These are phyloP conservation scores for Drosophila auraria DNA, from an alignment of 1,140 invertebrate species.

Conservation along the genomic window DNA sequence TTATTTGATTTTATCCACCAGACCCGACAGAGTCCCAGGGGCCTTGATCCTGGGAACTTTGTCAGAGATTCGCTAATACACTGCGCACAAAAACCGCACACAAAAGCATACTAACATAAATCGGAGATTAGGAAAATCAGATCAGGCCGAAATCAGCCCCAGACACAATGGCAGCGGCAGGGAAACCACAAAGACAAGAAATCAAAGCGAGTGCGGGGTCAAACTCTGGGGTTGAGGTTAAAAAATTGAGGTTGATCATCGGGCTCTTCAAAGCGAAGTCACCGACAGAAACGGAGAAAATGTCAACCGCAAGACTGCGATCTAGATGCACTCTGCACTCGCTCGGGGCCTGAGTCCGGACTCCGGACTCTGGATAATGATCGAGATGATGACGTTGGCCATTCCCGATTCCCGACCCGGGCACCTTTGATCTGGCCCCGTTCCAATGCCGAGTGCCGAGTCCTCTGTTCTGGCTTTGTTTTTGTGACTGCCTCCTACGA, in stretches of 20 bases:
- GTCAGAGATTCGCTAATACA: not conserved
- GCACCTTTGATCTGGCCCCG: constrained; percentile 49
- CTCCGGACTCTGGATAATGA: constrained; percentile 52
- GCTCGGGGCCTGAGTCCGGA: constrained; percentile 40
- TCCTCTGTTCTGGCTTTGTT: constrained; percentile 52
- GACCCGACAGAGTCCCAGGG: not conserved
- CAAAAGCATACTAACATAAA: constrained; percentile 24
- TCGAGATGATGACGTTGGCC: constrained; percentile 51
- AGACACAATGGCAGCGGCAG: constrained; percentile 25
- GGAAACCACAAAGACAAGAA: constrained; percentile 33
- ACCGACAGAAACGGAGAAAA: constrained; percentile 68
- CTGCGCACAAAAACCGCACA: not conserved
- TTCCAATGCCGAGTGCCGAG: constrained; percentile 7
- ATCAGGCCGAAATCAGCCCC: constrained; percentile 20
- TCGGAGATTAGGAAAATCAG: constrained; percentile 58
- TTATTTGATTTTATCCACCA: no score
- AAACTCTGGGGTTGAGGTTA: constrained; percentile 23
- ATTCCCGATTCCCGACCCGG: constrained; percentile 25
- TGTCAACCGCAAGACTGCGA: constrained; percentile 75
- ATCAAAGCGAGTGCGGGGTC: constrained; percentile 29
- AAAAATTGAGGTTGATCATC: constrained; percentile 14
- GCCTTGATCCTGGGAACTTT: not conserved
- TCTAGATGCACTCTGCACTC: constrained; percentile 28
- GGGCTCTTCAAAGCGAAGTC: constrained; percentile 72
- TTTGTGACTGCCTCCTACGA: constrained; percentile 73